phyloP scores from a whole-genome alignment of 2,113 vertebrate species.

The Rana temporaria region DNA sequence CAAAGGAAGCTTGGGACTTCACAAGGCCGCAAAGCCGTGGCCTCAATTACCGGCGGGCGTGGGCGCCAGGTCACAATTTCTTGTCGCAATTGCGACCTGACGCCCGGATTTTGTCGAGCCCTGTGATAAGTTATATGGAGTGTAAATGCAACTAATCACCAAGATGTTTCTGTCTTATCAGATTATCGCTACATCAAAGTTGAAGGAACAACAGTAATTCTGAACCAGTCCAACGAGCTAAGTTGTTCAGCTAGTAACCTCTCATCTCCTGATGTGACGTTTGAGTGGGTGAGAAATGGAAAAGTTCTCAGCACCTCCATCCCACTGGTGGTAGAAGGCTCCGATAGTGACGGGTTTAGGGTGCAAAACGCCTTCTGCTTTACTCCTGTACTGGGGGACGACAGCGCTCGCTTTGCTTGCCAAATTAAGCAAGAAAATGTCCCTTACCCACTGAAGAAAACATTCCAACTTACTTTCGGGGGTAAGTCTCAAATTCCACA shows the following conservation, averaged over 20 bases:
- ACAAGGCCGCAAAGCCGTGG: no score
- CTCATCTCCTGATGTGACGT: slow-evolving; percentile 9
- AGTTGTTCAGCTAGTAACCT: slow-evolving; percentile 33
- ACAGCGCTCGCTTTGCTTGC: slow-evolving; percentile 14
- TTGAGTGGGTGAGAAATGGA: slow-evolving; percentile 38
- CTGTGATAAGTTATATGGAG: no score
- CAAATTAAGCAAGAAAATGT: slow-evolving; percentile 22
- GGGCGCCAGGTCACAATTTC: no score
- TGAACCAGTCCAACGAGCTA: slow-evolving; percentile 33
- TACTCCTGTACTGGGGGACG: slow-evolving; percentile 23
- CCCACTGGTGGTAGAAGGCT: slow-evolving; percentile 5
- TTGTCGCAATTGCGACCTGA: no score
- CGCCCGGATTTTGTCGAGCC: no score
- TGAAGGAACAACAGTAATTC: slow-evolving; percentile 28
- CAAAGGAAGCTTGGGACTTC: no score
- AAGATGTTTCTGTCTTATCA: not conserved
- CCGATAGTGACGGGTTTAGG: not conserved
- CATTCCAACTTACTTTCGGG: slow-evolving; percentile 32
- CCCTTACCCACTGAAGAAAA: slow-evolving; percentile 42
- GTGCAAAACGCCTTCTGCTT: slow-evolving; percentile 40
- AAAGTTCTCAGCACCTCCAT: slow-evolving; percentile 24
- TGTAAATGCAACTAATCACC: not conserved
- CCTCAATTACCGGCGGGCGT: no score
- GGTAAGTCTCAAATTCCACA: slow-evolving; percentile 1
- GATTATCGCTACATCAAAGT: slow-evolving; percentile 33